Conservation (phyloP, 37 sponge, comb jelly and placozoan genomes). For the Chondrilla cf. caribensis region DNA sequence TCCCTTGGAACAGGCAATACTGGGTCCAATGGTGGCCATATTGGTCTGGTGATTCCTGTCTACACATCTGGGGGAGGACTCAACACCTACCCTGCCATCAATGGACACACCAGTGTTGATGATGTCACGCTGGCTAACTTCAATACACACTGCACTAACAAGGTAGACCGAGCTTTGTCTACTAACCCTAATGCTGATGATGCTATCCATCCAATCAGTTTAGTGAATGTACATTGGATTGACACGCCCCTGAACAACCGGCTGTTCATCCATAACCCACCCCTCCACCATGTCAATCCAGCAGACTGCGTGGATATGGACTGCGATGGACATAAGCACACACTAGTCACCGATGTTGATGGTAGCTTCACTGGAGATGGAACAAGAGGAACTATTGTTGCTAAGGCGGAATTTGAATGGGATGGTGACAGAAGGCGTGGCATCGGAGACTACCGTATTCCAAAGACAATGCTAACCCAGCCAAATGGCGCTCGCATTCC, state of each 20-base stretch:
- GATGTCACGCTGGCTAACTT: constrained; percentile 44
- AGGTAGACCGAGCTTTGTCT: constrained; percentile 54
- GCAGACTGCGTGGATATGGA: constrained; percentile 98
- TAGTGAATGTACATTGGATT: background rate
- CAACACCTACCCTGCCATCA: constrained; percentile 76
- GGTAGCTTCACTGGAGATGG: constrained; percentile 47
- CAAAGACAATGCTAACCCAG: constrained; percentile 60
- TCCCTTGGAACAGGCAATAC: constrained; percentile 35
- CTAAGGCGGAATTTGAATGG: constrained; percentile 88
- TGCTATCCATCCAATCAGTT: constrained; percentile 61
- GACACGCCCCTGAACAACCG: constrained; percentile 17
- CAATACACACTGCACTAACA: constrained; percentile 1
- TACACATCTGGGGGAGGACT: constrained; percentile 56
- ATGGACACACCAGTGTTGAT: constrained; percentile 47
- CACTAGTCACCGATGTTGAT: constrained; percentile 73
- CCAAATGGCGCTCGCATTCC: constrained; percentile 42
- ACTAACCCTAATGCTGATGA: constrained; percentile 64
- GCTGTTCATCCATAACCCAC: constrained; percentile 47
- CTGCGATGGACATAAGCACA: constrained; percentile 89
- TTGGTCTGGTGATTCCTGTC: constrained; percentile 57
- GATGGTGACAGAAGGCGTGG: constrained; percentile 67
- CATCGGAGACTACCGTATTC: constrained; percentile 86
- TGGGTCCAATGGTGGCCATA: constrained; percentile 38
- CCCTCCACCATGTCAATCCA: constrained; percentile 70
- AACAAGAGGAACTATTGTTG: constrained; percentile 40